These are phyloP conservation scores for Eulemur rufifrons DNA, from an alignment of 2,113 vertebrate species.

Conservation along the genomic window DNA sequence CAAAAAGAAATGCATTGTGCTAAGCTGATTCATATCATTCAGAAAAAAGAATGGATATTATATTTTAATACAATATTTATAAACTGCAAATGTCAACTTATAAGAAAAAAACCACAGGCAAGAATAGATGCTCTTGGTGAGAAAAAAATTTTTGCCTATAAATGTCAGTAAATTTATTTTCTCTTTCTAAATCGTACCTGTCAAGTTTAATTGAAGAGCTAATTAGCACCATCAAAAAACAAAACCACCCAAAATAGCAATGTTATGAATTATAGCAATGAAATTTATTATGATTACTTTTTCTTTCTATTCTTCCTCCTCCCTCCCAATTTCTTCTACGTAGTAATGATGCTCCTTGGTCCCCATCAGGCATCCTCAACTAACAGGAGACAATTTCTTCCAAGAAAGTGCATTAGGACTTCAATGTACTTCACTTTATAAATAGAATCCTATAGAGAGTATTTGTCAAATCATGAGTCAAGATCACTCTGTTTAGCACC, in stretches of 20 bases:
- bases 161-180: conserved; percentile 30
- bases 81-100: conserved; percentile 33
- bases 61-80: conserved; percentile 49
- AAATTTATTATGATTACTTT: not conserved
- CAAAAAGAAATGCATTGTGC: conserved; percentile 19
- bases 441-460: not conserved
- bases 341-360: not conserved
- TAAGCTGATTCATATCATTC: conserved; percentile 45
- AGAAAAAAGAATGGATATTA: conserved; percentile 19
- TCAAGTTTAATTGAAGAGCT: conserved; percentile 10
- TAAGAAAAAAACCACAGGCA: not conserved
- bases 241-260: not conserved
- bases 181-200: not conserved
- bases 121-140: not conserved
- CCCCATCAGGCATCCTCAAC: not conserved
- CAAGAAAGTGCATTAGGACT: not conserved
- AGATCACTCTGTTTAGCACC: not conserved
- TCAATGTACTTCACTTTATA: not conserved
- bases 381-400: not conserved
- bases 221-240: not conserved
- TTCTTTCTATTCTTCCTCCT: not conserved
- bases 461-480: not conserved
- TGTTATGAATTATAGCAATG: not conserved
- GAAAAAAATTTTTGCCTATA: not conserved
- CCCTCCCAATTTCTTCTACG: not conserved